Conservation (phyloP, 2,797 vertebrate species). For the Melanotaenia maccullochi region DNA sequence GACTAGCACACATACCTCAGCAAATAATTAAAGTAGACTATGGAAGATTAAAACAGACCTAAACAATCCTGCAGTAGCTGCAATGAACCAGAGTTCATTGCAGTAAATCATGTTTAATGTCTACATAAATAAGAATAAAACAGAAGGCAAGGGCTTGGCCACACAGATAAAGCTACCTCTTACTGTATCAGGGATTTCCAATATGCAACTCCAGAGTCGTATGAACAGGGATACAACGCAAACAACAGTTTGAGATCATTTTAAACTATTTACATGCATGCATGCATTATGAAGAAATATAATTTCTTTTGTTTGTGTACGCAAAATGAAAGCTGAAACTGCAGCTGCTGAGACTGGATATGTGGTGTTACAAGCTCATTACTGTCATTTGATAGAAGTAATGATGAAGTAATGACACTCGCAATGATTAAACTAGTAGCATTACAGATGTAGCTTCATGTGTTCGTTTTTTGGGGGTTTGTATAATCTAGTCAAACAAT, state of each 20-base stretch:
- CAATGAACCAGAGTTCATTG: not conserved
- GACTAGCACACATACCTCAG: constrained; percentile 44
- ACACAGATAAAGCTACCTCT: not conserved
- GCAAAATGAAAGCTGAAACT: not conserved
- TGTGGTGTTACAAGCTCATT: not conserved
- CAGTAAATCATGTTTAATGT: constrained; percentile 58
- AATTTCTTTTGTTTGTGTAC: constrained; percentile 5
- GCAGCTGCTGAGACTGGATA: not conserved
- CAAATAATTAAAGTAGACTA: constrained; percentile 48
- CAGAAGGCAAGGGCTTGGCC: not conserved
- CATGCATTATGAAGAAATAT: not conserved
- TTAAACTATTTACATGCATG: not conserved
- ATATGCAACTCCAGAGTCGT: not conserved
- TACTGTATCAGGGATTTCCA: not conserved
- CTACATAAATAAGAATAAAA: constrained; percentile 32
- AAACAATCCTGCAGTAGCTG: constrained; percentile 26
- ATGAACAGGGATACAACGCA: not conserved
- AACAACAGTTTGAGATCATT: not conserved
- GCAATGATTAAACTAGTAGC: constrained; percentile 8
- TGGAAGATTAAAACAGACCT: constrained; percentile 16
- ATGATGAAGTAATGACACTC: not conserved
- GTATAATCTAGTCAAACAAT: not conserved
- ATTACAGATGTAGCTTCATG: not conserved
- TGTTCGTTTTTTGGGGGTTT: not conserved
- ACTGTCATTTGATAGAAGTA: constrained; percentile 3